Evolutionary conservation across 2,113 vertebrate species (phyloP).

Genomic region (Elephantulus edwardii): DNA sequence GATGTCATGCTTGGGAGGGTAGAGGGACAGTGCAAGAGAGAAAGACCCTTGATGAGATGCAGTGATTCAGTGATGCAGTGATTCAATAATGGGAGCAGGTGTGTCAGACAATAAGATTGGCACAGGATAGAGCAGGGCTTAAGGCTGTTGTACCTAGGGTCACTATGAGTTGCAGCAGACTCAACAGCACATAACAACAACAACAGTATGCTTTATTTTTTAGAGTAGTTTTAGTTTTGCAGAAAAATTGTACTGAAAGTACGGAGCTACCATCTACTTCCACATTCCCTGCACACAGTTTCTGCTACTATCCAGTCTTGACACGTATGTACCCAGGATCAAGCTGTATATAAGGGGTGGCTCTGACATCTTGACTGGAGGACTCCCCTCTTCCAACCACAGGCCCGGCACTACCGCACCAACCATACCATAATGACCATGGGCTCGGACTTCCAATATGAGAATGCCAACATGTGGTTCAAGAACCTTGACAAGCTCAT

Average conservation of each 20-base stretch:
- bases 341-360: not conserved
- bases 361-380: not conserved
- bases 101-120: too few species aligned
- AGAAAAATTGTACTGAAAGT: not conserved
- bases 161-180: not conserved
- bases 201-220: too few species aligned
- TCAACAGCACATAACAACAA: too few species aligned
- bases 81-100: too few species aligned
- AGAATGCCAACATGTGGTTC: slow-evolving; percentile 94
- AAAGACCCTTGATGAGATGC: too few species aligned
- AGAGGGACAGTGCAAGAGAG: too few species aligned
- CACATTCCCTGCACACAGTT: not conserved
- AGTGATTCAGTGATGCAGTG: too few species aligned
- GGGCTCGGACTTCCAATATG: slow-evolving; percentile 97
- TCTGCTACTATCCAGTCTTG: not conserved
- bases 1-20: too few species aligned
- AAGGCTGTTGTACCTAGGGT: too few species aligned
- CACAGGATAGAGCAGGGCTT: too few species aligned
- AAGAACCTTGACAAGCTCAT: slow-evolving; percentile 96
- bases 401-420: slow-evolving; percentile 88
- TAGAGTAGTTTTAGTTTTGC: not conserved
- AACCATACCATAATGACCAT: slow-evolving; percentile 96
- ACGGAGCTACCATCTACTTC: not conserved
- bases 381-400: not conserved
- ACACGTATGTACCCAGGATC: not conserved